Evolutionary conservation across 2,113 vertebrate genomes (phyloP).

Genomic region (Neogobius melanostomus): DNA sequence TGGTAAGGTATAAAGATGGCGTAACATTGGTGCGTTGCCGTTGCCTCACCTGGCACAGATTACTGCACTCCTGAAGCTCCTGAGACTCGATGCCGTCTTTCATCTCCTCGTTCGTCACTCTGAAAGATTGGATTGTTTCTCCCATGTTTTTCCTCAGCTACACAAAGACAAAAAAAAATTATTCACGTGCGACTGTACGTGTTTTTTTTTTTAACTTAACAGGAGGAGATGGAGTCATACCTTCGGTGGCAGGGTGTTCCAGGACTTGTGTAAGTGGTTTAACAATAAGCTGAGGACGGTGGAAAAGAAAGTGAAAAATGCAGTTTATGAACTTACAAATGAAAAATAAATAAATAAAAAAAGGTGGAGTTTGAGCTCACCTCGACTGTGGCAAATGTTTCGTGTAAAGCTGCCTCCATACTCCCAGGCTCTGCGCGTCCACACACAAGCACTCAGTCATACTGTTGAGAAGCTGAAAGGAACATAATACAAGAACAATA

Average conservation of each 20-base stretch:
- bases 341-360: neutral
- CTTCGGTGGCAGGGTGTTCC: slow-evolving; percentile 83
- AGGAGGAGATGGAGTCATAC: slow-evolving; percentile 58
- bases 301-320: neutral
- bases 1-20: neutral
- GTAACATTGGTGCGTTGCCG: neutral
- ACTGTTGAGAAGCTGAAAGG: slow-evolving; percentile 85
- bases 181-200: neutral
- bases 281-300: slow-evolving; percentile 82
- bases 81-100: slow-evolving; percentile 37
- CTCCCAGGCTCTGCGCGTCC: slow-evolving; percentile 85
- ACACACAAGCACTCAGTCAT: slow-evolving; percentile 87
- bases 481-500: neutral
- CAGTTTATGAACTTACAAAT: neutral
- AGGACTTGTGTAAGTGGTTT: slow-evolving; percentile 83
- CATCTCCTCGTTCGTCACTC: slow-evolving; percentile 90
- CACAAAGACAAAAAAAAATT: slow-evolving; percentile 14
- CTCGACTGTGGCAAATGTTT: slow-evolving; percentile 94
- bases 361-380: slow-evolving; percentile 56
- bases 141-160: slow-evolving; percentile 85
- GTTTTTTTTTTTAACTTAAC: neutral
- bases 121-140: slow-evolving; percentile 89
- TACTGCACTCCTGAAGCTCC: slow-evolving; percentile 77
- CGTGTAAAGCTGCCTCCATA: slow-evolving; percentile 94
- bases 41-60: slow-evolving; percentile 82